Evolutionary conservation across 2,888 invertebrate species (phyloP).

Genomic region (Notodromas monacha): DNA sequence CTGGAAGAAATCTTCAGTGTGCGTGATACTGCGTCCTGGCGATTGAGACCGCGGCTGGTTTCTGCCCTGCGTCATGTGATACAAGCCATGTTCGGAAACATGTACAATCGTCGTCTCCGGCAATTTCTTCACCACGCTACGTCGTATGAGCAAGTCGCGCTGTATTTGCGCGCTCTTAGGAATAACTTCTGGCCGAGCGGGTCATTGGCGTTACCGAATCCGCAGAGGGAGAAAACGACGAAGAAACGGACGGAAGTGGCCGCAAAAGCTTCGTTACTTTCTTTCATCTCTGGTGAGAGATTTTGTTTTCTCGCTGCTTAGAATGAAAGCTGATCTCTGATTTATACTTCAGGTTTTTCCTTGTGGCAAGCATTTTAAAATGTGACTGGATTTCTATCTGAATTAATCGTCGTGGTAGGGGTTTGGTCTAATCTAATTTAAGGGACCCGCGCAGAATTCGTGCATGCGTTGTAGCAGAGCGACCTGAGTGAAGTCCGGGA

Average conservation of each 20-base stretch:
- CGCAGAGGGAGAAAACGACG: constrained; percentile 22
- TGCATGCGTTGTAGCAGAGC: too few species aligned
- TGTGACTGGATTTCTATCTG: too few species aligned
- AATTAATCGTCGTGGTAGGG: too few species aligned
- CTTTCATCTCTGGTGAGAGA: constrained; percentile 37
- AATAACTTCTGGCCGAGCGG: constrained; percentile 25
- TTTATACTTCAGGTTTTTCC: constrained; percentile 5
- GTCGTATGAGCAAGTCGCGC: constrained; percentile 54
- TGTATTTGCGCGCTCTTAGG: constrained; percentile 27
- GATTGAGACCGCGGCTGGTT: constrained; percentile 36
- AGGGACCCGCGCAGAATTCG: too few species aligned
- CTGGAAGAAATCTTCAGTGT: constrained; percentile 60
- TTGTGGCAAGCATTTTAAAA: too few species aligned
- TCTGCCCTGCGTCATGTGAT: constrained; percentile 39
- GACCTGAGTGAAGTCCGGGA: too few species aligned
- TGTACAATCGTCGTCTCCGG: constrained; percentile 37
- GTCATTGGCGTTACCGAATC: constrained; percentile 20
- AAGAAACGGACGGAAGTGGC: constrained; percentile 45
- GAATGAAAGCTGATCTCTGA: too few species aligned
- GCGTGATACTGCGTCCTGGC: constrained; percentile 46
- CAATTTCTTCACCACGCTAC: constrained; percentile 58
- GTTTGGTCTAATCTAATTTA: too few species aligned
- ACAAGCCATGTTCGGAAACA: constrained; percentile 21
- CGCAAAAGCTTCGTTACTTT: constrained; percentile 49
- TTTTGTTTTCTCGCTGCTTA: neutral